Evolutionary conservation across 1,140 invertebrate genomes (phyloP), one percentile per base, ranked within the genome.

Genomic region (Micrasema longulum): DNA sequence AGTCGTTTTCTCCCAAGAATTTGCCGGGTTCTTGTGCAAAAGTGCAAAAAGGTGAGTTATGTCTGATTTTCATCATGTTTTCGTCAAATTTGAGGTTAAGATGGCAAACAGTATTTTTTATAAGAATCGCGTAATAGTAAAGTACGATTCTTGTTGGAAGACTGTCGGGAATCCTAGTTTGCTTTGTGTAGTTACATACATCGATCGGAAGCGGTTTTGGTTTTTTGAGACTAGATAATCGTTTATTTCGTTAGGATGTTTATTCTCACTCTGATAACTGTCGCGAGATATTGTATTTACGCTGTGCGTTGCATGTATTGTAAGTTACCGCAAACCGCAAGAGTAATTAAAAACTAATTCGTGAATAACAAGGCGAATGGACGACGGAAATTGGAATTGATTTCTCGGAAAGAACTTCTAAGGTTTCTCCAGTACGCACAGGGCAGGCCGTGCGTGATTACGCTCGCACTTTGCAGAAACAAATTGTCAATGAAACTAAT

Each of bases 1-100:
- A 79, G 77, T 83, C 86, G 11, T 86, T 87, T 77, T 84, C 86
- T 9, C 86, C 86, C 10, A 87, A 87, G 67, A 83, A 82, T 41
- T 38, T 26, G 1, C 60, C 65, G 2, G 41, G 12, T 20, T 47
- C 67, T 11, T 64, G 38, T 36, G 47, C 62, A 22, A 69, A 71
- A 52, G 23, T 16, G 47, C 10, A 22, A 16, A 73, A 73, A 64
- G 35, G 74, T 76, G 53, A 73, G 71, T 71, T 22, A 35, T 7
- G 26, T 31, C 26, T 7, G 26, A 2, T 2, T 31, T 31, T 4
- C 26, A 41, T 64, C 47, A 23, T 7, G 11, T 64, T 43, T 64
- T 14, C 35, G 63, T 36, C 26, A 47, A 18, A 52, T 64, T 64
- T 64, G 41, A 60, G 55, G 55, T 60, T 60, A 41, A 18, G 36